Conservation (phyloP, 2,888 invertebrate genomes). For the Thera britannica region DNA sequence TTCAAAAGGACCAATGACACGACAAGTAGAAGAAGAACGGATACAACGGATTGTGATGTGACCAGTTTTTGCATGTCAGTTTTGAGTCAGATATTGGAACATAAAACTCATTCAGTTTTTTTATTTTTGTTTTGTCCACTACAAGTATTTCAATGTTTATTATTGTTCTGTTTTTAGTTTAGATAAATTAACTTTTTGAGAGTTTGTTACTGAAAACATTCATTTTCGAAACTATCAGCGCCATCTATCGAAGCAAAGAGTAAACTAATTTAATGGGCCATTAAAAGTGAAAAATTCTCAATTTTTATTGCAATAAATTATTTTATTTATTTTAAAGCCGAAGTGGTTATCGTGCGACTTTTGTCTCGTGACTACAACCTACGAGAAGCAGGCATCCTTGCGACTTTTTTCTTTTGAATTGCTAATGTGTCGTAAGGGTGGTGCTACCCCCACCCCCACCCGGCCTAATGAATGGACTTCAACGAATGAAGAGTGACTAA, state of each 20-base stretch:
- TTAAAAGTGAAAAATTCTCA: no score
- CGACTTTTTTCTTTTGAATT: conserved; percentile 60
- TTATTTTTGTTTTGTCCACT: no score
- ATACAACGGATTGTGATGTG: no score
- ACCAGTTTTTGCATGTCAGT: no score
- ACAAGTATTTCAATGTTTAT: no score
- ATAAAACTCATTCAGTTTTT: no score
- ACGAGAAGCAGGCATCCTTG: conserved; percentile 49
- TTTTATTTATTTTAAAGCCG: background rate
- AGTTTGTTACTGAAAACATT: no score
- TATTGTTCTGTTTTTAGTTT: no score
- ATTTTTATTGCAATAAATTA: background rate
- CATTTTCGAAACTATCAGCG: background rate
- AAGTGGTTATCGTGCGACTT: conserved; percentile 18
- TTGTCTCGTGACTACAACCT: conserved; percentile 24
- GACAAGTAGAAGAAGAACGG: no score
- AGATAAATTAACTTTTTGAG: no score
- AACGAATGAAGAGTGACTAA: conserved; percentile 53
- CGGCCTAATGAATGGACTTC: conserved; percentile 61
- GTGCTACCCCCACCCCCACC: conserved; percentile 46
- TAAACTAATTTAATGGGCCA: background rate
- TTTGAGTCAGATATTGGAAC: no score
- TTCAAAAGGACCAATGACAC: no score
- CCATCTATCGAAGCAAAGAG: conserved; percentile 6
- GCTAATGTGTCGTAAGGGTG: conserved; percentile 58